phyloP scores from a whole-genome alignment of 2,888 invertebrate genomes.

The Lordiphosa andalusiaca region DNA sequence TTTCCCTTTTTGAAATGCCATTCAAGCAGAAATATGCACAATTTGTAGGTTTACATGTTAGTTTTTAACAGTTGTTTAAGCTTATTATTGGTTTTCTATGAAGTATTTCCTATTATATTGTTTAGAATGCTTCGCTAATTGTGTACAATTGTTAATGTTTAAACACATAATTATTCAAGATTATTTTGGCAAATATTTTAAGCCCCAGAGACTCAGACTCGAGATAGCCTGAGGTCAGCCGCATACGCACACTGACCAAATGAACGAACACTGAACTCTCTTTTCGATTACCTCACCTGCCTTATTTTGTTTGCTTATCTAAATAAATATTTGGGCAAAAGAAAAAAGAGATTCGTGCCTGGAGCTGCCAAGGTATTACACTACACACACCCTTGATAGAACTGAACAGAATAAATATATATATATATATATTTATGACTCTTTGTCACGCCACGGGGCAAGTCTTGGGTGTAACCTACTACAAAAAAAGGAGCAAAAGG shows the following conservation, averaged over 20 bases:
- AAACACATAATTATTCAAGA: conserved; percentile 50
- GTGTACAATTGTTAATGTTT: conserved; percentile 38
- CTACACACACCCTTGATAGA: conserved; percentile 6
- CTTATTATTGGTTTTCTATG: no score
- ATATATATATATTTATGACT: conserved; percentile 14
- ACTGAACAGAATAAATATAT: neutral
- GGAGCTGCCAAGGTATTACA: neutral
- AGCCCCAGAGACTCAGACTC: conserved; percentile 10
- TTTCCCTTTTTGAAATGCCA: neutral
- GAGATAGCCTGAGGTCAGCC: conserved; percentile 24
- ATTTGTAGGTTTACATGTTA: neutral
- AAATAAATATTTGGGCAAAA: neutral
- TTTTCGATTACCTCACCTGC: conserved; percentile 30
- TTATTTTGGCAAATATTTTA: conserved; percentile 46
- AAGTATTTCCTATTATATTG: neutral
- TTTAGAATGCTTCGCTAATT: conserved; percentile 32
- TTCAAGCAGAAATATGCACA: neutral
- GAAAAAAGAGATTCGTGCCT: no score
- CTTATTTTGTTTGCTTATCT: conserved; percentile 10
- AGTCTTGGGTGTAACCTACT: neutral
- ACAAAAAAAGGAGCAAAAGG: conserved; percentile 4
- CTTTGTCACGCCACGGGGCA: conserved; percentile 18
- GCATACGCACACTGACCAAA: conserved; percentile 6
- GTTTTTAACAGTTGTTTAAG: conserved; percentile 20
- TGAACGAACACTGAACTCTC: neutral